Evolutionary conservation across 2,113 vertebrate species (phyloP).

Genomic region (Ochotona curzoniae): DNA sequence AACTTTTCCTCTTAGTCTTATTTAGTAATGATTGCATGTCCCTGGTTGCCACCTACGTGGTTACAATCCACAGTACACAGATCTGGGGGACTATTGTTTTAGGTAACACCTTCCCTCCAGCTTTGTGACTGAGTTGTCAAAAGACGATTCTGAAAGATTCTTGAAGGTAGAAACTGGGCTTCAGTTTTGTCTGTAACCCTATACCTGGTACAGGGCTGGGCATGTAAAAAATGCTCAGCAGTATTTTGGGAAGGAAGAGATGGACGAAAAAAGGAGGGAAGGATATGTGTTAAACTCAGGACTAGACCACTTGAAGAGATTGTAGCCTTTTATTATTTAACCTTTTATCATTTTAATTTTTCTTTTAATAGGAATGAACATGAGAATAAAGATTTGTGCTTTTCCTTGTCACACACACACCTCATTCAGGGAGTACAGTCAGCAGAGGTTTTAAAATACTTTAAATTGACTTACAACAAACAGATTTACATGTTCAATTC

Average conservation of each 20-base stretch:
- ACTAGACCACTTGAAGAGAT: background rate
- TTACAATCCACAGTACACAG: background rate
- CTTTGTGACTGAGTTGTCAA: conserved; percentile 1
- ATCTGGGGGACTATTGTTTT: background rate
- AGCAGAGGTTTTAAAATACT: conserved; percentile 27
- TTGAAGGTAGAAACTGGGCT: background rate
- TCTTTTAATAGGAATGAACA: conserved; percentile 6
- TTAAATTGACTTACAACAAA: conserved; percentile 9
- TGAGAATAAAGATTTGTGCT: conserved; percentile 16
- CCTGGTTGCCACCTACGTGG: background rate
- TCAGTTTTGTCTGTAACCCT: conserved; percentile 49
- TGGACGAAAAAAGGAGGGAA: background rate
- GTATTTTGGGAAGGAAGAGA: background rate
- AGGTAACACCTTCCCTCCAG: background rate
- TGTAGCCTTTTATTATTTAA: conserved; percentile 23
- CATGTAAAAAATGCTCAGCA: background rate
- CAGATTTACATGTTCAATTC: background rate
- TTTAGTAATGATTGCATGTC: background rate
- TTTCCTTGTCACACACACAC: background rate
- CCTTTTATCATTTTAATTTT: background rate
- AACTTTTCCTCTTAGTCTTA: background rate
- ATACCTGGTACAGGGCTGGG: background rate
- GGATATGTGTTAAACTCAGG: background rate
- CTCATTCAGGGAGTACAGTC: conserved; percentile 9
- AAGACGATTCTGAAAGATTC: conserved; percentile 30